Base-by-base conservation (phyloP, 2,888 invertebrate genomes). In the Caradrina clavipalpis region DNA sequence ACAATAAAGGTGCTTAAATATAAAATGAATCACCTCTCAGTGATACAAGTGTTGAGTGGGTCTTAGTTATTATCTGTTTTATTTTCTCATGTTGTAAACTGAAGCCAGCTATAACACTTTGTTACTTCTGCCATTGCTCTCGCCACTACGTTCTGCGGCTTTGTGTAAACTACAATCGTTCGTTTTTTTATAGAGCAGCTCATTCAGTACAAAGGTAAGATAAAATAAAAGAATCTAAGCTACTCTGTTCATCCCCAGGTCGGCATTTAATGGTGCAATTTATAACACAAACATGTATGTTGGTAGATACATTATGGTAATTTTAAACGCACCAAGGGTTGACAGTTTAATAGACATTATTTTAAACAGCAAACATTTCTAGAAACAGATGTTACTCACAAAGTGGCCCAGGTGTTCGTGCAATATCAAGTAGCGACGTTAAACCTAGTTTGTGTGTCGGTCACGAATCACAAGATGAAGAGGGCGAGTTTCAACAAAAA, bases 391-490 rank as follows among this genome's bases (percentile, higher is more conserved):
- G 81, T 77, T 77, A 65, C 72, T 77, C 73, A 58, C 54, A 53
- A 69, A 81, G 60, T 59, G 69, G 60, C 47, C 53, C 67, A 72
- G 69, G 82, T 81, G 69, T 62, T 69, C 64, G 59, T 62, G 67
- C 53, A 66, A 73, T 70, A 65, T 54, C 59, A 68, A 73, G 78
- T 72, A 69, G 71, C 68, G 78, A 69, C 71, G 57, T 70, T 80
- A 76, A 81, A 77, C 65, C 86, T 87, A 82, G 84, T 91, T 89
- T 84, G 88, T 81, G 88, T 89, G 85, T 89, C 81, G 83, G 88
- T 91, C 92, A 91, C 92, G 92, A 88, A 81, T 86, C 84, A 78
- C 82, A 76, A 85, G 85, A 87, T 87, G 86, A 85, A 88, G 82
- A 84, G 83, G 76, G 80, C 82, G 66, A 85, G 79, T 86, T 85